Conservation (phyloP, 2,797 vertebrate genomes). For the Sternotherus odoratus region DNA sequence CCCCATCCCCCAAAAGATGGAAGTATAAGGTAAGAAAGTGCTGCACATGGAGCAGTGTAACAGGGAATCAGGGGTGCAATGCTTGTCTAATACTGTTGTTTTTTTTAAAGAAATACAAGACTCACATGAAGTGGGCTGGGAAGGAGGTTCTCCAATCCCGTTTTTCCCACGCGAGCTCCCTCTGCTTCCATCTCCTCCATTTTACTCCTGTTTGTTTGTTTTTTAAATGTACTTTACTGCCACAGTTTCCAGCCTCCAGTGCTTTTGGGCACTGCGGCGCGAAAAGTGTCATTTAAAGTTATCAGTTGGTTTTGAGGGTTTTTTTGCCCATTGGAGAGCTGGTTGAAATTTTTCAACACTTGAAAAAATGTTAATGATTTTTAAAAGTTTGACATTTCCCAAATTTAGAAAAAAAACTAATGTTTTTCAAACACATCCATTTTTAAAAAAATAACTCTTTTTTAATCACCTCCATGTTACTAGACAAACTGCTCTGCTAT, state of each 20-base stretch:
- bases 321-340: background rate
- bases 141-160: background rate
- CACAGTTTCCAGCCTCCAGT: background rate
- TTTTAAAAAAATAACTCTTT: background rate
- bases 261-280: background rate
- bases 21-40: background rate
- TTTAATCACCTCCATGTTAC: background rate
- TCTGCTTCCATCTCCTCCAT: background rate
- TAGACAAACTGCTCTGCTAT: background rate
- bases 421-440: background rate
- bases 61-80: background rate
- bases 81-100: background rate
- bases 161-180: background rate
- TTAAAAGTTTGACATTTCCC: background rate
- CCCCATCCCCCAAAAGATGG: background rate
- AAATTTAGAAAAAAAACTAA: background rate
- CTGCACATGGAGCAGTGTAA: accelerated
- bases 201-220: background rate
- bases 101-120: background rate
- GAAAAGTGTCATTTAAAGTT: background rate
- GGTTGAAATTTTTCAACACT: background rate
- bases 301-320: background rate
- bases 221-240: background rate
- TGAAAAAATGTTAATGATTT: background rate
- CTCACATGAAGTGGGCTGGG: background rate